Evolutionary conservation across 2,113 vertebrate species (phyloP), one percentile per base, ranked within the genome.

Genomic region (Protomyctophum bolini): DNA sequence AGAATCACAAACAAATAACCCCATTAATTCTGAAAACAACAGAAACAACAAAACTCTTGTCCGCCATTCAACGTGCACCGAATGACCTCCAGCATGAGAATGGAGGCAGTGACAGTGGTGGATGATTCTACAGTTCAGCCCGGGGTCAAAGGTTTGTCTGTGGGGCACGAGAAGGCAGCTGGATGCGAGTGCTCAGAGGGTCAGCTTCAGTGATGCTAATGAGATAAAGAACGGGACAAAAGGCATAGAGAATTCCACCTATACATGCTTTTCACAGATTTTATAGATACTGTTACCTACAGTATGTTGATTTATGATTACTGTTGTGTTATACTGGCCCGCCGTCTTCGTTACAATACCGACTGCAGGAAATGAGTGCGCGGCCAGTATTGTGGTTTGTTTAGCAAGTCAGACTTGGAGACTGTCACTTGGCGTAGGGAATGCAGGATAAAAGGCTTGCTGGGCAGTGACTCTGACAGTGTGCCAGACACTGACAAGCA

Each of bases 401-500:
- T 10, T 7, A 65, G 72, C 41, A 58, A 82, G 86, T 85, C 63
- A 7, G 57, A 28, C 75, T 15, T 52, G 84, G 71, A 47, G 79
- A 80, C 83, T 91, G 91, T 86, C 90, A 91, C 80, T 81, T 67
- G 89, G 92, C 92, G 88, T 68, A 73, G 78, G 88, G 73, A 58
- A 90, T 71, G 70, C 79, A 65, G 80, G 85, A 82, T 91, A 92
- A 93, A 87, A 91, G 90, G 91, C 91, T 92, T 90, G 93, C 92
- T 89, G 79, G 79, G 74, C 77, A 54, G 82, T 81, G 89, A 93
- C 91, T 92, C 86, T 91, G 90, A 89, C 59, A 85, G 88, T 87
- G 90, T 76, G 48, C 87, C 89, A 93, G 91, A 92, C 91, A 83
- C 89, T 92, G 86, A 86, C 83, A 91, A 92, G 93, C 90, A 92